A percentile compares a stretch with the other conserved stretches of the same genome.
These are phyloP conservation scores for Cydia fagiglandana DNA, from an alignment of 1,140 invertebrate genomes.

Conservation along the genomic window DNA sequence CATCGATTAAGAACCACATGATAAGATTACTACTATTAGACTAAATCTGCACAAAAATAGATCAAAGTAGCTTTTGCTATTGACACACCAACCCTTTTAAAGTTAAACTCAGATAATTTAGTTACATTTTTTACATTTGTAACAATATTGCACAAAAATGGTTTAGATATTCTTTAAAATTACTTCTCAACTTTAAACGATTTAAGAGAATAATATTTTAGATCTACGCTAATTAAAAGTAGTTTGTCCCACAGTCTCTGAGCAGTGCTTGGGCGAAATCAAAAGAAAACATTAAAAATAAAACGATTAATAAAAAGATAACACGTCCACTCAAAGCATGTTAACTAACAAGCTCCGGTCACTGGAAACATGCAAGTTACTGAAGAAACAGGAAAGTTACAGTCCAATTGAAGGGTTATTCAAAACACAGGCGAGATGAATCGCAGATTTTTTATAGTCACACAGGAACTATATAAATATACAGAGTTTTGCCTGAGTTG, in stretches of 20 bases:
- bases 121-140: too few species aligned
- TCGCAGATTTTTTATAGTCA: background rate
- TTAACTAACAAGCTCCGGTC: conserved; percentile 39
- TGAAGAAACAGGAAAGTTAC: background rate
- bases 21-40: too few species aligned
- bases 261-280: conserved; percentile 54
- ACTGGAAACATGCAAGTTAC: conserved; percentile 25
- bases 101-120: too few species aligned
- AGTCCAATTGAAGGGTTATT: background rate
- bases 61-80: too few species aligned
- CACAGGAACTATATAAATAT: background rate
- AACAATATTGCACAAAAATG: too few species aligned
- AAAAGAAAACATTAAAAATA: conserved; percentile 53
- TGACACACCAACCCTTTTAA: too few species aligned
- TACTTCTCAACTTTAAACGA: too few species aligned
- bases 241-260: conserved; percentile 57
- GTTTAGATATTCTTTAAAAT: too few species aligned
- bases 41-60: background rate
- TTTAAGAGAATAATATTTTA: too few species aligned
- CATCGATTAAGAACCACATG: too few species aligned
- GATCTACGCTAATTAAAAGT: background rate
- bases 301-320: conserved; percentile 49
- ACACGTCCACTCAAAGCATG: conserved; percentile 63
- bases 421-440: background rate
- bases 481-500: background rate